Evolutionary conservation across 2,888 invertebrate species (phyloP), one percentile per base, ranked within the genome.

Genomic region (Meganola albula): DNA sequence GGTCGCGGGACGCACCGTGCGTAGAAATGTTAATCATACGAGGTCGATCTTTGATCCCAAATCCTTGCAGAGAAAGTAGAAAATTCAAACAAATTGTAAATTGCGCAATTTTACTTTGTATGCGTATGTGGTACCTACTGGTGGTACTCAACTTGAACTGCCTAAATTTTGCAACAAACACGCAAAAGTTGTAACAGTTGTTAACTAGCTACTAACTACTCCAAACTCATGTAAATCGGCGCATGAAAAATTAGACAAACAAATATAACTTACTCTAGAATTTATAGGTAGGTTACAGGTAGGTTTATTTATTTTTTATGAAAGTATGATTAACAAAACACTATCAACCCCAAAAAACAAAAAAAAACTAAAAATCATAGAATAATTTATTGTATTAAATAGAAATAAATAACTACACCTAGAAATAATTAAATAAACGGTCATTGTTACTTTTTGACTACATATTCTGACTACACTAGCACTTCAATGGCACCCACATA

Each of bases 21-120:
- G 66, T 68, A 51, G 71, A 66, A 74, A 76, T 60, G 58, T 62
- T 56, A 48, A 42, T 44, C 32, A 49, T 43, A 53, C 39, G 53
- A 55, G 56, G 51, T 48, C 53, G 63, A 58, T 63, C 61, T 65
- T 61, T 68, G 74, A 74, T 74, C 68, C 66, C n/a, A 20, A 20
- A 7, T 20, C 7, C 20, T n/a, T 7, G 64, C 51, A 60, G 74
- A 61, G 82, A 82, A 83, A 83, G 79, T 80, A 48, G 40, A 64
- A n/a, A 65, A 71, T 76, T 75, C 71, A 71, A 70, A 57, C 34
- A 65, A 68, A 62, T 54, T 44, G 36, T 42, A 47, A 54, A 59
- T 60, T 50, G 36, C 51, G 46, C 48, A 53, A 51, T 43, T 42
- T 20, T 40, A n/a, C n/a, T n/a, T n/a, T n/a, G n/a, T n/a, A n/a